Conservation (phyloP, 2,888 invertebrate genomes). For the Boloria euphrosyne region DNA sequence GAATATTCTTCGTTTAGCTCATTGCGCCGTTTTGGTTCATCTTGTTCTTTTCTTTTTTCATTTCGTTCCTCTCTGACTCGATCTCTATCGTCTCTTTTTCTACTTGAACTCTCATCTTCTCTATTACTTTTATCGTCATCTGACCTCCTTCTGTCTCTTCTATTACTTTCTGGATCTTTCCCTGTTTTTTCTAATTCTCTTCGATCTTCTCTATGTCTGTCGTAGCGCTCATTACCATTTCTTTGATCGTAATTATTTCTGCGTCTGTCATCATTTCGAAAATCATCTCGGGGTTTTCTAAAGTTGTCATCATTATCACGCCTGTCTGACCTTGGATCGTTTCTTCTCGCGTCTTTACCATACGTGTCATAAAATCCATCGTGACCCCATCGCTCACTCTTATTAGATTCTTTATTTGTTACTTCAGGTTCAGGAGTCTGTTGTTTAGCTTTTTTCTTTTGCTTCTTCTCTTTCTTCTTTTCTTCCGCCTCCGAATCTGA, state of each 20-base stretch:
- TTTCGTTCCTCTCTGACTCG: too few relatives aligned
- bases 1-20: constrained; percentile 1
- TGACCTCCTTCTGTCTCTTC: constrained; percentile 19
- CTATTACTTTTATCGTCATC: constrained; percentile 11
- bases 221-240: constrained; percentile 35
- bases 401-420: constrained; percentile 41
- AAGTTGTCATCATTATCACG: constrained; percentile 49
- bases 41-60: too few relatives aligned
- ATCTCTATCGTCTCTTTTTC: neutral
- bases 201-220: constrained; percentile 31
- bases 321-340: constrained; percentile 51
- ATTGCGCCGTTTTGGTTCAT: neutral
- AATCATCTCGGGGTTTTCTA: constrained; percentile 47
- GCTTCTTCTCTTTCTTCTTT: constrained; percentile 56
- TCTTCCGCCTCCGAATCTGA: constrained; percentile 59
- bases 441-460: constrained; percentile 48
- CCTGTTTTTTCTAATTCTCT: constrained; percentile 21
- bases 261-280: constrained; percentile 39
- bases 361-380: constrained; percentile 75
- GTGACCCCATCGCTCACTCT: constrained; percentile 69
- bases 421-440: constrained; percentile 49
- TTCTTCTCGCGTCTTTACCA: constrained; percentile 63
- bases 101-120: neutral
- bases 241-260: constrained; percentile 36
- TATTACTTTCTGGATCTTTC: constrained; percentile 8